Percentiles rank a stretch among this genome's conserved stretches.
phyloP scores from a whole-genome alignment of 2,888 invertebrate species.

The Cataglyphis livida region DNA sequence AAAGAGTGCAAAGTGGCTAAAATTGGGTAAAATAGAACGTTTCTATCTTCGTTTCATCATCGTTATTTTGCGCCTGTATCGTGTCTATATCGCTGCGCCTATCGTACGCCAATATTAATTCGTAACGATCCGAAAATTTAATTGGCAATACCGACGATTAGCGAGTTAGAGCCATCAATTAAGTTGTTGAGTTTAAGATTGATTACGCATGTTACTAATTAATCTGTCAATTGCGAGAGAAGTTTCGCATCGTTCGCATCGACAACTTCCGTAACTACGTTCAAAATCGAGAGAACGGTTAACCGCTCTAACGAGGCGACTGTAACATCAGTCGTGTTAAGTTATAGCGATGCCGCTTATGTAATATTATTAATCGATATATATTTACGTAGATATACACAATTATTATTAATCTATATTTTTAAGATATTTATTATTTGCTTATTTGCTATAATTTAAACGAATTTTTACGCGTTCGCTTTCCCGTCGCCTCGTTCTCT shows the following conservation, averaged over 20 bases:
- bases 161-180: conserved; percentile 40
- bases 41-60: neutral
- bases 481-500: neutral
- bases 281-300: conserved; percentile 41
- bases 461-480: neutral
- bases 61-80: neutral
- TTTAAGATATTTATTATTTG: neutral
- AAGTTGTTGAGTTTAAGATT: conserved; percentile 36
- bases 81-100: neutral
- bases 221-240: conserved; percentile 50
- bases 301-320: conserved; percentile 20
- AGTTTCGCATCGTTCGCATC: conserved; percentile 47
- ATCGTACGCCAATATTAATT: conserved; percentile 15
- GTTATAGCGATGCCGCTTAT: neutral
- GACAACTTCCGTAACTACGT: conserved; percentile 43
- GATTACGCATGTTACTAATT: conserved; percentile 48
- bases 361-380: neutral
- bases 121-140: conserved; percentile 33
- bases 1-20: neutral
- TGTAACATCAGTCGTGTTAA: neutral
- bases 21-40: neutral
- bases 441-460: neutral
- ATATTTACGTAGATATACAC: neutral
- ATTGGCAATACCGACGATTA: conserved; percentile 44
- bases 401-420: neutral